A percentile compares a stretch with the other conserved stretches of the same genome.
Conservation (phyloP, 2,888 invertebrate species). For the Synergus japonicus region DNA sequence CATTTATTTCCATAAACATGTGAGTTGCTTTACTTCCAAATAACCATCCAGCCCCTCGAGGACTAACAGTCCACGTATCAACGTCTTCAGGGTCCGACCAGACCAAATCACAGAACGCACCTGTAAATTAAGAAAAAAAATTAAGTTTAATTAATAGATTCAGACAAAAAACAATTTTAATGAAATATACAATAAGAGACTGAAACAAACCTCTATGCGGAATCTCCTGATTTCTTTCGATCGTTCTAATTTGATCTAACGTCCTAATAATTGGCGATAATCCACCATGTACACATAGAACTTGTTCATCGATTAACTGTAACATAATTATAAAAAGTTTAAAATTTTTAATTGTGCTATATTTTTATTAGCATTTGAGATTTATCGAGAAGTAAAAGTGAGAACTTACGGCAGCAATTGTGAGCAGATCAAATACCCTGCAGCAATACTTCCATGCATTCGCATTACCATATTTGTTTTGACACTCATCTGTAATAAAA, state of each 20-base stretch:
- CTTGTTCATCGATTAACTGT: constrained; percentile 97
- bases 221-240: constrained; percentile 98
- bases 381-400: background rate
- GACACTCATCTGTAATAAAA: constrained; percentile 90
- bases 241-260: constrained; percentile 96
- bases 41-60: constrained; percentile 98
- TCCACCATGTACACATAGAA: constrained; percentile 98
- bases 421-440: constrained; percentile 97
- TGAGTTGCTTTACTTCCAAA: constrained; percentile 97
- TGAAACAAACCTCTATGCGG: constrained; percentile 89
- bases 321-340: constrained; percentile 62
- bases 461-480: constrained; percentile 98
- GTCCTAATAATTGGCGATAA: constrained; percentile 97
- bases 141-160: constrained; percentile 10
- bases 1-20: constrained; percentile 95
- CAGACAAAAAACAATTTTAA: background rate
- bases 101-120: constrained; percentile 97
- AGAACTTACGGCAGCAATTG: constrained; percentile 95
- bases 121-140: constrained; percentile 38
- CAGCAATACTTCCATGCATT: constrained; percentile 99
- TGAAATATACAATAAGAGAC: constrained; percentile 31
- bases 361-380: constrained; percentile 37
- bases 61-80: constrained; percentile 95
- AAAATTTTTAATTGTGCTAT: background rate
- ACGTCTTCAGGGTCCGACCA: constrained; percentile 99